Conservation (phyloP, 2,113 vertebrate species). For the Struthidea cinerea region DNA sequence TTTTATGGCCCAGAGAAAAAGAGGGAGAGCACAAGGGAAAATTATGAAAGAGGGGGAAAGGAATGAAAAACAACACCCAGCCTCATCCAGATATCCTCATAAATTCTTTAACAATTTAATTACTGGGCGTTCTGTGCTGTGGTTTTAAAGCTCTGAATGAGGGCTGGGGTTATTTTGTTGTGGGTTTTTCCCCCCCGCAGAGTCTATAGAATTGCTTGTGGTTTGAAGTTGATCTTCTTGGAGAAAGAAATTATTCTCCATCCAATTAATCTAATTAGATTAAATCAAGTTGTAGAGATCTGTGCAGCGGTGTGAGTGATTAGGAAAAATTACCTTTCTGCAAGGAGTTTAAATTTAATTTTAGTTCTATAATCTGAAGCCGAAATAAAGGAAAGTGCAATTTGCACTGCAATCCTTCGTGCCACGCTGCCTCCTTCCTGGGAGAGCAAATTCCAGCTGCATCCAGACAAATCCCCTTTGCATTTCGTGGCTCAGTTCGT, state of each 20-base stretch:
- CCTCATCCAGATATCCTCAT: conserved; percentile 2
- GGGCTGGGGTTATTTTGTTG: background rate
- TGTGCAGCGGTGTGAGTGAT: conserved; percentile 66
- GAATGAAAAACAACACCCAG: background rate
- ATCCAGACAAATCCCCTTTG: background rate
- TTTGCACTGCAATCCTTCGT: background rate
- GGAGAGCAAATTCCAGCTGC: background rate
- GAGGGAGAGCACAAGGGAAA: background rate
- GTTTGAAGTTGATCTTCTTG: conserved; percentile 39
- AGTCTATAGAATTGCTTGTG: background rate
- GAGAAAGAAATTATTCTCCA: conserved; percentile 65
- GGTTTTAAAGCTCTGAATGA: conserved; percentile 22
- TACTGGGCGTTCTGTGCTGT: conserved; percentile 23
- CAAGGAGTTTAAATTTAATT: conserved; percentile 59
- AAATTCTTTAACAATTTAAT: conserved; percentile 61
- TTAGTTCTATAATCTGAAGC: conserved; percentile 54
- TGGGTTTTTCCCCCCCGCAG: background rate
- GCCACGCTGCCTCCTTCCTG: background rate
- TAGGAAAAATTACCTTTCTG: conserved; percentile 65
- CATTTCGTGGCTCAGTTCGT: background rate
- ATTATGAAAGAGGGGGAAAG: background rate
- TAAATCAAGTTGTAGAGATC: conserved; percentile 65
- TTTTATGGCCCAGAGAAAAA: conserved; percentile 31
- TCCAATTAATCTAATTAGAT: conserved; percentile 74
- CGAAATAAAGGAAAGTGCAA: conserved; percentile 10